phyloP scores from a whole-genome alignment of 2,888 invertebrate species.

The Meiosimyza platycephala region DNA sequence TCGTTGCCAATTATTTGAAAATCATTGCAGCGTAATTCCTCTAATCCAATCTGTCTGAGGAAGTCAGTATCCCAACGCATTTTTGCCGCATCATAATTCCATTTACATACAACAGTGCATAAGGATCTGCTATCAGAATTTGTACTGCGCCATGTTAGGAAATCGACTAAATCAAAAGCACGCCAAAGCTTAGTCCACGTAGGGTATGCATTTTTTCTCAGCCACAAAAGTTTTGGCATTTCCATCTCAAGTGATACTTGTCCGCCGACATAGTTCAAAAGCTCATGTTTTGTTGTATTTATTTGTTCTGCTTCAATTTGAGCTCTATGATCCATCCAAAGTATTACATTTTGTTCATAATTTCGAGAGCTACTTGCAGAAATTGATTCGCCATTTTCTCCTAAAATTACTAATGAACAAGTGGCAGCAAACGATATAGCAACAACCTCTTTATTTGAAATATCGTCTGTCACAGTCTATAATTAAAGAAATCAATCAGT shows the following conservation, averaged over 20 bases:
- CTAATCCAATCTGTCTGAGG: conserved; percentile 78
- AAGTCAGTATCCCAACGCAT: conserved; percentile 81
- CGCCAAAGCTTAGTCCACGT: conserved; percentile 78
- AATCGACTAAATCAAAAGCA: conserved; percentile 94
- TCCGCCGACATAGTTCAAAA: conserved; percentile 89
- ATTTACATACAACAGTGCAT: conserved; percentile 94
- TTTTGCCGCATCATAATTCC: conserved; percentile 83
- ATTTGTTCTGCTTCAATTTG: conserved; percentile 82
- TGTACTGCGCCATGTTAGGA: conserved; percentile 92
- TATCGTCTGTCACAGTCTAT: conserved; percentile 73
- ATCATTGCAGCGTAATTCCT: conserved; percentile 76
- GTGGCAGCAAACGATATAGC: conserved; percentile 98
- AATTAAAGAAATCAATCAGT: conserved; percentile 42
- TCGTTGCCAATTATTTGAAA: conserved; percentile 77
- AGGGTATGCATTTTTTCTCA: conserved; percentile 80
- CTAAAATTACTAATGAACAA: conserved; percentile 89
- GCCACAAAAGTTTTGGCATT: conserved; percentile 93
- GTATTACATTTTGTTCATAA: conserved; percentile 82
- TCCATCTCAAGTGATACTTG: conserved; percentile 96
- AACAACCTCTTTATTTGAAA: conserved; percentile 73
- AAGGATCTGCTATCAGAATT: conserved; percentile 82
- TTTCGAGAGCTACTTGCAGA: conserved; percentile 77
- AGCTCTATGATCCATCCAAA: conserved; percentile 95
- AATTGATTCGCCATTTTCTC: conserved; percentile 75
- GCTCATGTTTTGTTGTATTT: conserved; percentile 79